Percentiles rank a stretch among this genome's conserved stretches.
These are phyloP conservation scores for Saccopteryx bilineata DNA, from an alignment of 2,113 vertebrate genomes.

Conservation along the genomic window DNA sequence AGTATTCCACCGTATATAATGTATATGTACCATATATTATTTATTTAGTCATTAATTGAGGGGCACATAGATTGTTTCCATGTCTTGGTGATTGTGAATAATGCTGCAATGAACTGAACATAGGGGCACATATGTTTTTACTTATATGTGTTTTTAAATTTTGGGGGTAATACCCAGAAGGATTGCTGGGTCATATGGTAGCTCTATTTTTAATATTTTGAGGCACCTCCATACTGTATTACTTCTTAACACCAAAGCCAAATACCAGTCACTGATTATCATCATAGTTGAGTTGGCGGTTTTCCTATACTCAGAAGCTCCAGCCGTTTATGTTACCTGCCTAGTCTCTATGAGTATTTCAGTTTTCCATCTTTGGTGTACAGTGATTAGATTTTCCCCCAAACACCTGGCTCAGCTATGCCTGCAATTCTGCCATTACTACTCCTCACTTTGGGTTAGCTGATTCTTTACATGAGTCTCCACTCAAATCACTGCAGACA, in stretches of 20 bases:
- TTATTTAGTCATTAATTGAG: background rate
- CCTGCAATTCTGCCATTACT: background rate
- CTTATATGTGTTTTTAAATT: background rate
- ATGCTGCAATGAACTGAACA: background rate
- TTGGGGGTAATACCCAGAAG: background rate
- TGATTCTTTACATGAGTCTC: background rate
- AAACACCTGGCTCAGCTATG: background rate
- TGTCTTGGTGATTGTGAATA: background rate
- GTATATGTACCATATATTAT: background rate
- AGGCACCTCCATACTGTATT: background rate
- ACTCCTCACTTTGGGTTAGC: background rate
- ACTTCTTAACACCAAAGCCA: background rate
- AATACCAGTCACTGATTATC: background rate
- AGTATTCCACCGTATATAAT: background rate
- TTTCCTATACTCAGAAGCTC: background rate
- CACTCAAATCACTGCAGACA: background rate
- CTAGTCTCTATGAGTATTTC: background rate
- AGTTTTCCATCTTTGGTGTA: background rate
- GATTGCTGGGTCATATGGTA: background rate
- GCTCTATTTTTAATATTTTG: background rate
- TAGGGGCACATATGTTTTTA: background rate
- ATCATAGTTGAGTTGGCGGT: background rate
- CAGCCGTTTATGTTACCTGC: background rate
- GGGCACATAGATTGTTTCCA: background rate
- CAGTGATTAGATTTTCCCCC: background rate